phyloP scores from a whole-genome alignment of 37 sponge, comb jelly and placozoan genomes.

The Theonella swinhoei region DNA sequence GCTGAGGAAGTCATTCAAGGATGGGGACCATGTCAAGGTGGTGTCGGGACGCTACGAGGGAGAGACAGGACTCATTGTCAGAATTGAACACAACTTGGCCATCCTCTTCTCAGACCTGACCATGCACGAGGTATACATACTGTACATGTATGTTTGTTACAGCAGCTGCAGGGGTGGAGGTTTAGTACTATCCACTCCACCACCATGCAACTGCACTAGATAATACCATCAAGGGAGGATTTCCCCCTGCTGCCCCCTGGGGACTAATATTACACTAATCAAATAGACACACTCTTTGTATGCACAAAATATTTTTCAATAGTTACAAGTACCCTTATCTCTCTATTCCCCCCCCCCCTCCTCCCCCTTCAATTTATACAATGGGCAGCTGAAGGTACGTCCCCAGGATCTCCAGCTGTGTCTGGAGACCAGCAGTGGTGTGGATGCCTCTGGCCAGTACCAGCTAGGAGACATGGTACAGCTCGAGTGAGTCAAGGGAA shows the following conservation, averaged over 20 bases:
- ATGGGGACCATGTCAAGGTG: slow-evolving; percentile 98
- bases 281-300: too few species aligned
- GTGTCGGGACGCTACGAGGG: slow-evolving; percentile 89
- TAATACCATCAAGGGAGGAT: too few species aligned
- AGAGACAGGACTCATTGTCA: slow-evolving; percentile 94
- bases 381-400: slow-evolving; percentile 96
- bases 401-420: slow-evolving; percentile 96
- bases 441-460: slow-evolving; percentile 93
- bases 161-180: too few species aligned
- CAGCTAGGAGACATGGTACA: slow-evolving; percentile 95
- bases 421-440: slow-evolving; percentile 94
- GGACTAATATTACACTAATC: too few species aligned
- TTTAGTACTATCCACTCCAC: too few species aligned
- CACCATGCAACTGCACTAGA: too few species aligned
- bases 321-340: too few species aligned
- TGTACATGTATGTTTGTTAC: not conserved
- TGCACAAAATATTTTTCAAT: too few species aligned
- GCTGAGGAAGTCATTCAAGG: slow-evolving; percentile 85
- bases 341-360: too few species aligned
- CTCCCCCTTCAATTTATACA: too few species aligned
- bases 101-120: slow-evolving; percentile 93
- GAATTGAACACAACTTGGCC: slow-evolving; percentile 87
- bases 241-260: too few species aligned
- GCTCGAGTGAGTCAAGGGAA: slow-evolving; percentile 82
- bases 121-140: slow-evolving; percentile 88